Base-by-base conservation (phyloP, 92 coral and sea anemone species). In the Epizoanthus rinbou region DNA sequence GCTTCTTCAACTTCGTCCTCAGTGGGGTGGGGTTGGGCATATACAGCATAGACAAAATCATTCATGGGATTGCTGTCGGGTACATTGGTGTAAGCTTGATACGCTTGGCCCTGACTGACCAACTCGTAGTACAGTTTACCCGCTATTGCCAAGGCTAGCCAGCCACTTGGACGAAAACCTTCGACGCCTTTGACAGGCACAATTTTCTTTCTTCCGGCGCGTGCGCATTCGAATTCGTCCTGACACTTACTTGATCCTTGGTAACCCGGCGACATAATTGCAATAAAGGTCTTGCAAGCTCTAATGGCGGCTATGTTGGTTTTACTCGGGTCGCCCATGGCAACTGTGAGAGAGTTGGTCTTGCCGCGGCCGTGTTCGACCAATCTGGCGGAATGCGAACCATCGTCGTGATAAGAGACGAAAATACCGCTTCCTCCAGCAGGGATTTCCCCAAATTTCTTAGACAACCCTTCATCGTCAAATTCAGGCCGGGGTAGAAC, bases 11-110 rank as follows among this genome's bases (percentile, higher is more conserved):
- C 96, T 71, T 92, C 96, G 79, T 89, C 75, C 21, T 86, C 89
- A 18, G 70, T 80, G 0, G 91, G 94, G 69, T 89, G 85, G 59
- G 82, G 75, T 25, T 87, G 85, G 9, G 96, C 76, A 86, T 72
- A 69, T 19, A 92, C 93, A 24, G 93, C 93, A 72, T 87, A 92
- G 71, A 90, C 84, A 81, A 92, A 87, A 69, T 92, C 96, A 80
- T 92, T 92, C 88, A 92, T 92, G 11, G 92, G 91, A 18, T 83
- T 90, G 70, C 91, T 89, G 35, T 92, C 96, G 28, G 93, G 90
- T 13, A 90, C 93, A 71, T 82, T 90, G 56, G 85, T 79, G 59
- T 87, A 88, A 5, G 88, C 66, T 8, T 72, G 81, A 74, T 92
- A 87, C 10, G 96, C 96, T 43, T 85, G 90, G 25, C 71, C 84